Evolutionary conservation across 2,113 vertebrate genomes (phyloP), one percentile per base, ranked within the genome.

Genomic region (Sinocyclocheilus grahami): DNA sequence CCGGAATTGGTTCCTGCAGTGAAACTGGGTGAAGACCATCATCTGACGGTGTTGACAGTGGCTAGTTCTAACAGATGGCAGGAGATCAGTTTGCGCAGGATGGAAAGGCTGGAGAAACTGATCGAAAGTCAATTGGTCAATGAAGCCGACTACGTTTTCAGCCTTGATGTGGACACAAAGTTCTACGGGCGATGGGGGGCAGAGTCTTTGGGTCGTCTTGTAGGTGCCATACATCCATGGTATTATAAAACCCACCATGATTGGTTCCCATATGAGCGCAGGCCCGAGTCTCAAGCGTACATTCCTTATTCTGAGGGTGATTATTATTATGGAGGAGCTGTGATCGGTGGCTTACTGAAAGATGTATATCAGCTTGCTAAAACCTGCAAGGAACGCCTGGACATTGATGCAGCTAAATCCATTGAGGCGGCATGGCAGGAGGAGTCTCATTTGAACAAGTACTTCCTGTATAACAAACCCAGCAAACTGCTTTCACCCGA

Each of bases 371-470:
- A 78, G 24, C 75, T 87, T 27, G 63, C 60, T 12, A 88, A 82
- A 51, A 0, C 69, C 13, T 95, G 94, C 87, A 92, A 94, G 88
- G 89, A 85, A 89, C 78, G 83, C 55, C 91, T 95, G 80, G 90
- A 95, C 88, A 82, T 81, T 0, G 95, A 96, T 91, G 95, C 94
- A 78, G 92, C 92, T 87, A 95, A 93, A 0, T 88, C 92, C 51
- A 87, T 95, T 84, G 83, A 93, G 91, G 96, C 95, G 0, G 87
- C 60, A 65, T 93, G 94, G 94, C 94, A 94, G 83, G 95, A 95
- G 74, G 95, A 96, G 87, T 95, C 95, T 12, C 95, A 96, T 78
- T 91, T 95, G 77, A 96, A 95, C 83, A 91, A 92, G 7, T 91
- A 88, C 77, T 92, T 96, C 58, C 63, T 96, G 14, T 88, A 88